Conservation (phyloP, 2,888 invertebrate species). For the Mythimna impura region DNA sequence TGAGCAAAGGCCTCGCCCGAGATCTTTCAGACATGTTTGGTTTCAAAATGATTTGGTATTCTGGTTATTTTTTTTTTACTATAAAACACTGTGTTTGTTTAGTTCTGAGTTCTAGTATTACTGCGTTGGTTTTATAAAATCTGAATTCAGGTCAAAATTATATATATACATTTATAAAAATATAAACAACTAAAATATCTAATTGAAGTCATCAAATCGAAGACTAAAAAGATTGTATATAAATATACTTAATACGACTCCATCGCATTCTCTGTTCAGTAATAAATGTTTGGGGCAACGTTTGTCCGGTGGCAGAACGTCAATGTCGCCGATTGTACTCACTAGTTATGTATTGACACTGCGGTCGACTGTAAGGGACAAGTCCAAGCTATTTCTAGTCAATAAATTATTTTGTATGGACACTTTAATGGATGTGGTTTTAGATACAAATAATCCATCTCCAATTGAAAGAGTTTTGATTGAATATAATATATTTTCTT, state of each 20-base stretch:
- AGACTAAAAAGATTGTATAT: background rate
- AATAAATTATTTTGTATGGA: constrained; percentile 9
- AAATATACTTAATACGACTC: constrained; percentile 59
- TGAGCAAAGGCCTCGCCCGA: too few relatives aligned
- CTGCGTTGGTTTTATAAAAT: too few relatives aligned
- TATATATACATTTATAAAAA: too few relatives aligned
- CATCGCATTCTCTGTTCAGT: constrained; percentile 72
- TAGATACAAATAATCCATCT: background rate
- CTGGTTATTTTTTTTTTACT: too few relatives aligned
- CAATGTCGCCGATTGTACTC: constrained; percentile 85
- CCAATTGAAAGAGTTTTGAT: background rate
- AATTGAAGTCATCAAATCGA: too few relatives aligned
- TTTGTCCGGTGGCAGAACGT: constrained; percentile 87
- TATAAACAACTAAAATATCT: too few relatives aligned
- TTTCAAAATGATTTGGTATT: too few relatives aligned
- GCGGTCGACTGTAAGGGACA: constrained; percentile 67
- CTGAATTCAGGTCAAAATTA: too few relatives aligned
- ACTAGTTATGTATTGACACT: constrained; percentile 76
- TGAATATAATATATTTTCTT: background rate
- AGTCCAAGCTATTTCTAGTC: constrained; percentile 55
- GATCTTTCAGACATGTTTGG: too few relatives aligned
- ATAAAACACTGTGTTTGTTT: too few relatives aligned
- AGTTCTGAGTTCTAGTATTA: too few relatives aligned
- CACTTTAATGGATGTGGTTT: background rate
- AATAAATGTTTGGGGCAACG: constrained; percentile 88